These are phyloP conservation scores for Ceyx melanurus DNA, from an alignment of 2,113 vertebrate species.

Conservation along the genomic window DNA sequence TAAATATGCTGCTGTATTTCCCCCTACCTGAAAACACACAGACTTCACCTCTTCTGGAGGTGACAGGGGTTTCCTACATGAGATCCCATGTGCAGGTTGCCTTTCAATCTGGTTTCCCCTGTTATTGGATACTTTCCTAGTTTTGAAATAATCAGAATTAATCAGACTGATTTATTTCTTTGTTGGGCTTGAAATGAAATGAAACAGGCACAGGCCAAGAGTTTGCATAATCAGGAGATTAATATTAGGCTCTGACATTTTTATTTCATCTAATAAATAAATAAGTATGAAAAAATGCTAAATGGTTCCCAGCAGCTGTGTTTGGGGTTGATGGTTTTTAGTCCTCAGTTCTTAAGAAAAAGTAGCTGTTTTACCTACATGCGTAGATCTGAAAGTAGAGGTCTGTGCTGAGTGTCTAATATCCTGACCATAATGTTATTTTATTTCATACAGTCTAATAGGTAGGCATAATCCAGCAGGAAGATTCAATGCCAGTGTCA, in stretches of 20 bases:
- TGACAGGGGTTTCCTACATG: not conserved
- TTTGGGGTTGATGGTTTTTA: not conserved
- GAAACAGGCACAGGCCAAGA: not conserved
- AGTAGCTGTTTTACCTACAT: not conserved
- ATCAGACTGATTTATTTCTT: not conserved
- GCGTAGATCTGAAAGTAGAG: not conserved
- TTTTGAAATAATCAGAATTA: slow-evolving; percentile 8
- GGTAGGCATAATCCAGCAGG: not conserved
- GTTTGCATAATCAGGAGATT: not conserved
- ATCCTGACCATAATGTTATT: not conserved
- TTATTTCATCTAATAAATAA: slow-evolving; percentile 38
- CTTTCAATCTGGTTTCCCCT: not conserved
- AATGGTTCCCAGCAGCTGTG: not conserved
- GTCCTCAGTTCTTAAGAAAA: not conserved
- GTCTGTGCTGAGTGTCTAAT: not conserved
- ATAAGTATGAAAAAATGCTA: not conserved
- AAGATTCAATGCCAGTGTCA: not conserved
- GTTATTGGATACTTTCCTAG: not conserved
- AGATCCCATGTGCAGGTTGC: not conserved
- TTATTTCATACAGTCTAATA: not conserved
- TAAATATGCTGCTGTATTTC: not conserved
- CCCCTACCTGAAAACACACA: not conserved
- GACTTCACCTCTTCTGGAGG: not conserved
- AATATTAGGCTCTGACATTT: slow-evolving; percentile 22
- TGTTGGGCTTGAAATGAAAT: not conserved